Evolutionary conservation across 1,140 invertebrate species (phyloP).

Genomic region (Ceratosolen solmsi): DNA sequence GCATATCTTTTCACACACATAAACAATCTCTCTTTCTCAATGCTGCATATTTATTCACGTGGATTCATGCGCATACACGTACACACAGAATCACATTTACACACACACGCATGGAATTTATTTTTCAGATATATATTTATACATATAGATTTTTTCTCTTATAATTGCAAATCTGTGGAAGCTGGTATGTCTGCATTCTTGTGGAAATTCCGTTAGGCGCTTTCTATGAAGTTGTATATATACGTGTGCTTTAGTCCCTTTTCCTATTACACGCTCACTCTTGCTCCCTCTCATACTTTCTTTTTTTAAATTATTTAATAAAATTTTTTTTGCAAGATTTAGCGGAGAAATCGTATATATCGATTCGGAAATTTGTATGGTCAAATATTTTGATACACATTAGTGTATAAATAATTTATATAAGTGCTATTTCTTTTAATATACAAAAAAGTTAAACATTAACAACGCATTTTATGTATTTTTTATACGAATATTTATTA

Average conservation of each 20-base stretch:
- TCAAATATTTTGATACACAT: background rate
- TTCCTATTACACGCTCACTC: background rate
- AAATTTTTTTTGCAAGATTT: background rate
- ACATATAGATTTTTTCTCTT: background rate
- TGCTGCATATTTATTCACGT: background rate
- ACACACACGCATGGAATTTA: too few species aligned
- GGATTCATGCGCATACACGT: background rate
- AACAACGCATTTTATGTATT: constrained; percentile 35
- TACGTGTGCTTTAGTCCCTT: background rate
- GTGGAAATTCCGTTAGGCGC: constrained; percentile 37
- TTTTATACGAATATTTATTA: constrained; percentile 34
- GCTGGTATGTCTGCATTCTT: constrained; percentile 14
- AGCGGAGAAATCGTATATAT: constrained; percentile 3
- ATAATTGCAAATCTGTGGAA: background rate
- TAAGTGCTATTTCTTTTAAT: constrained; percentile 1
- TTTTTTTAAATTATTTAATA: background rate
- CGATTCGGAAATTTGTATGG: background rate
- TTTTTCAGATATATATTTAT: background rate
- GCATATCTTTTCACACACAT: background rate
- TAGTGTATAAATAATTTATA: background rate
- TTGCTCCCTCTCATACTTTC: background rate
- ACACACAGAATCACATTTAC: background rate
- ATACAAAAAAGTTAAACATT: constrained; percentile 42
- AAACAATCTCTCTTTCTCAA: background rate
- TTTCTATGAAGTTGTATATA: background rate